A percentile compares a stretch with the other conserved stretches of the same genome.
Conservation (phyloP, 2,888 invertebrate species). For the Thera britannica region DNA sequence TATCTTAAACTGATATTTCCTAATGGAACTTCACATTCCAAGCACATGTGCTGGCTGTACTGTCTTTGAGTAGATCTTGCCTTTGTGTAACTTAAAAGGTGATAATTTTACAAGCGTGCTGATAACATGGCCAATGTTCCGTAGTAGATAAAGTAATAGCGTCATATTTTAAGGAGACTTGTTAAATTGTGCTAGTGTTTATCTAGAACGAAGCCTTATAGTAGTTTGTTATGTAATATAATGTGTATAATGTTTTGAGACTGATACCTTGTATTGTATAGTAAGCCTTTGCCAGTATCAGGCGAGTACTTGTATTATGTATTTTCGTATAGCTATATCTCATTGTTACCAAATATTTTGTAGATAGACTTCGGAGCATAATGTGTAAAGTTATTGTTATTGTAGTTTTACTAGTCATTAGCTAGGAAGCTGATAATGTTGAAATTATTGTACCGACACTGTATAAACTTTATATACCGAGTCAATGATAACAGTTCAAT, state of each 20-base stretch:
- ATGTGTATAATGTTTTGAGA: constrained; percentile 65
- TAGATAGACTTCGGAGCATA: constrained; percentile 68
- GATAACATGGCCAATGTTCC: constrained; percentile 72
- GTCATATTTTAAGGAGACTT: constrained; percentile 68
- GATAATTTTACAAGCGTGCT: constrained; percentile 62
- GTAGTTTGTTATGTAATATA: constrained; percentile 53
- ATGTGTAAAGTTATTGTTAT: constrained; percentile 59
- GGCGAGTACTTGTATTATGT: constrained; percentile 65
- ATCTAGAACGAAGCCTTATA: constrained; percentile 61
- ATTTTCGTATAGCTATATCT: constrained; percentile 80
- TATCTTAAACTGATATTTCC: constrained; percentile 74
- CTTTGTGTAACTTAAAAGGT: constrained; percentile 70
- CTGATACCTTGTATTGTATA: constrained; percentile 72
- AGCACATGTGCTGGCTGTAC: constrained; percentile 76
- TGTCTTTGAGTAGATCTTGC: constrained; percentile 72
- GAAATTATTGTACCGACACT: constrained; percentile 58
- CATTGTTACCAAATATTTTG: constrained; percentile 84
- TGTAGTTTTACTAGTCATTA: constrained; percentile 83
- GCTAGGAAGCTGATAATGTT: constrained; percentile 69
- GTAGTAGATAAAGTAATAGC: constrained; percentile 55
- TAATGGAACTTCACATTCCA: constrained; percentile 82
- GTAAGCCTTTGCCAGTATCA: constrained; percentile 73
- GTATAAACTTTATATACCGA: constrained; percentile 44
- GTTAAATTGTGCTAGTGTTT: constrained; percentile 63
- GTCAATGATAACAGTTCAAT: constrained; percentile 45